Base-by-base conservation (phyloP, 2,113 vertebrate species). In the Dipodomys ordii region DNA sequence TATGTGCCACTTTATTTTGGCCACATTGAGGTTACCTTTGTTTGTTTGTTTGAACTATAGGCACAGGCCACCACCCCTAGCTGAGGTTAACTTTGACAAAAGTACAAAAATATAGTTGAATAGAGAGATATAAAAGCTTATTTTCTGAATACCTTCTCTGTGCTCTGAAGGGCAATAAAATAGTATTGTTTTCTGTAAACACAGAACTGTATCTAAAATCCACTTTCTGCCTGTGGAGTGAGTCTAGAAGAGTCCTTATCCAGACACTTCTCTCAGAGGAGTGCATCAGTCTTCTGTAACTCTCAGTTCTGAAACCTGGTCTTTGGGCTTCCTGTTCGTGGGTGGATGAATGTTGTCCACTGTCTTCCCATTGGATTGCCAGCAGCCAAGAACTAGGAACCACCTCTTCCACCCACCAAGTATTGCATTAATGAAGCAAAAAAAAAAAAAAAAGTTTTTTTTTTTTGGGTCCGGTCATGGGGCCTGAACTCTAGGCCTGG, bases 41-140 rank as follows among this genome's bases (percentile, higher is more conserved):
- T 32, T 79, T 79, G 25, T 32, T 79, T 20, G n/a, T 60, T 80
- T 27, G 35, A 27, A 44, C 65, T 82, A 4, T 2, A 64, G 57
- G 23, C 8, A 16, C 46, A 57, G 15, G 30, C 22, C 62, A 79
- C n/a, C 68, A 64, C 22, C 22, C n/a, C 16, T 78, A 27, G 25
- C 2, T 7, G 10, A 2, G 2, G 23, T 27, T 68, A 65, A n/a
- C 0, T 27, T 91, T 67, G 78, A 44, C 65, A 87, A 80, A 87
- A 39, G 39, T 73, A 68, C 9, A 80, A 65, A 57, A 86, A 76
- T 76, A 39, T 82, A 30, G 9, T 16, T 82, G 30, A 65, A 53
- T 79, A 19, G 67, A 86, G 73, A 60, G 69, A 92, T 93, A 72
- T 49, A 39, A 82, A 93, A 85, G 39, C 67, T 92, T 27, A 30